Percentiles rank a stretch among this genome's conserved stretches.
Conservation (phyloP, 2,797 vertebrate species). For the Gymnothorax javanicus region DNA sequence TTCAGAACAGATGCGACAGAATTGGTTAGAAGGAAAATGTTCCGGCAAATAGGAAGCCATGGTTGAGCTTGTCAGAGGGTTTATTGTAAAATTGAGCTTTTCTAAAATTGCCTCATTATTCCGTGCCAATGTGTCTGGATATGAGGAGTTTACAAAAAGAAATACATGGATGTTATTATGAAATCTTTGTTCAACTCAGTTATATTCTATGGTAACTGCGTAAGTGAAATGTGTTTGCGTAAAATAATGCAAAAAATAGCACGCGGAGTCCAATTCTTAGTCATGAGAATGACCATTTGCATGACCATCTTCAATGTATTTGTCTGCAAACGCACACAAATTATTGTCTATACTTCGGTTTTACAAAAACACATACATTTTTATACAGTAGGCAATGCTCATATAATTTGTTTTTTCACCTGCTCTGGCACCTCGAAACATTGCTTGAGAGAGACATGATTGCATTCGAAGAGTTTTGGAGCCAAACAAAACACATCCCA, state of each 20-base stretch:
- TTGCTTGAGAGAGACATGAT: too few species aligned
- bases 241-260: too few species aligned
- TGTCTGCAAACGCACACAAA: not conserved
- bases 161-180: not conserved
- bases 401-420: too few species aligned
- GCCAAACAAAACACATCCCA: too few species aligned
- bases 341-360: not conserved
- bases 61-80: conserved; percentile 20
- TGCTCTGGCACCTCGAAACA: too few species aligned
- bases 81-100: conserved; percentile 28
- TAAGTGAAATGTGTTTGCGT: too few species aligned
- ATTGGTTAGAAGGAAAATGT: conserved; percentile 20
- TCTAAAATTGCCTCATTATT: not conserved
- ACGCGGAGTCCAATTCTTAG: not conserved
- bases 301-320: not conserved
- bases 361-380: not conserved
- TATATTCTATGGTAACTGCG: too few species aligned
- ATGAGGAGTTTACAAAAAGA: not conserved
- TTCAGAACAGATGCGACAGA: conserved; percentile 25
- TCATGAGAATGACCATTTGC: not conserved
- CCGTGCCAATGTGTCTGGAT: not conserved
- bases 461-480: too few species aligned
- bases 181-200: not conserved
- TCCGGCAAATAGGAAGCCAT: conserved; percentile 24
- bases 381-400: too few species aligned